These are phyloP conservation scores for Crossocerus cetratus DNA, from an alignment of 2,888 invertebrate genomes.

Conservation along the genomic window DNA sequence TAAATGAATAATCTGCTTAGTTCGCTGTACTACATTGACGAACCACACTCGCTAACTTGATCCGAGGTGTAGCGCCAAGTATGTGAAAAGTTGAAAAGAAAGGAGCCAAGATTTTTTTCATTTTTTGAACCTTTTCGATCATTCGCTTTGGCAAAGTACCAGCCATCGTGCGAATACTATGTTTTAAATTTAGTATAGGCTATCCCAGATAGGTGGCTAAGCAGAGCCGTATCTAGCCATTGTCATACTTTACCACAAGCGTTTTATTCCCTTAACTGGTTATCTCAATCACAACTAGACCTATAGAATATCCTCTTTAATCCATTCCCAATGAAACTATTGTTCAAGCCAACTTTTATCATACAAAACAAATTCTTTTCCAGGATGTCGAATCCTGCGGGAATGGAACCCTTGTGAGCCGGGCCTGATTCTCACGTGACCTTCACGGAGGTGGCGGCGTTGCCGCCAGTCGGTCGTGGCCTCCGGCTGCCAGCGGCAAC, in stretches of 20 bases:
- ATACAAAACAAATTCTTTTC: background rate
- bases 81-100: background rate
- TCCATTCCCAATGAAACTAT: no score
- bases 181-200: constrained; percentile 5
- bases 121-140: background rate
- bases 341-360: no score
- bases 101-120: background rate
- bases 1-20: constrained; percentile 53
- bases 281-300: no score
- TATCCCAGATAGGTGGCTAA: background rate
- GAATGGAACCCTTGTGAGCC: constrained; percentile 8
- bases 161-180: background rate
- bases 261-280: no score
- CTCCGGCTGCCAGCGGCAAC: constrained; percentile 60
- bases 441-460: constrained; percentile 44
- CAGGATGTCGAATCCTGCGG: background rate
- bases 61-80: no score
- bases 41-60: no score
- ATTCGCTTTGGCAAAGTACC: constrained; percentile 25
- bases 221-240: background rate
- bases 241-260: background rate
- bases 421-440: constrained; percentile 48
- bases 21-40: no score
- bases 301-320: no score
- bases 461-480: constrained; percentile 48